Conservation (phyloP, 1,140 invertebrate species). For the Bilobella aurantiaca region DNA sequence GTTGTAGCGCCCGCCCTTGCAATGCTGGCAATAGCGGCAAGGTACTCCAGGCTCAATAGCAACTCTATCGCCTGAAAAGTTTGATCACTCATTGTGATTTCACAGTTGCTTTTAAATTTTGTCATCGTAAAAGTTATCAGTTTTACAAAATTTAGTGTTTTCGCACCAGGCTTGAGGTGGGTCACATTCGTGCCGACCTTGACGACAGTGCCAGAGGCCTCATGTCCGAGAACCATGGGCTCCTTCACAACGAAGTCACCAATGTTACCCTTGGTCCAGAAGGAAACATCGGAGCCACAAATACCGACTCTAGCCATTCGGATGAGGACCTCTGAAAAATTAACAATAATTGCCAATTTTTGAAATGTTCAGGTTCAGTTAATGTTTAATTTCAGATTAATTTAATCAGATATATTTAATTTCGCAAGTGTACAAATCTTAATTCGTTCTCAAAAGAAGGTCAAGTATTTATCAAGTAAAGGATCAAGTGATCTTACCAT, state of each 20-base stretch:
- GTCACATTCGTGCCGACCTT: constrained; percentile 63
- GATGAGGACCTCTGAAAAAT: constrained; percentile 65
- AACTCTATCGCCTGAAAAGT: constrained; percentile 43
- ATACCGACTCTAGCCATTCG: constrained; percentile 85
- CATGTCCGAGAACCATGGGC: constrained; percentile 85
- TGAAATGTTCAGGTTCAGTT: too few relatives aligned
- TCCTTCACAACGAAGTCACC: constrained; percentile 67
- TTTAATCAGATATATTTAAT: too few relatives aligned
- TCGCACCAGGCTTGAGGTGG: constrained; percentile 54
- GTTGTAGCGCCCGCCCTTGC: constrained; percentile 80
- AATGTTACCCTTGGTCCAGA: constrained; percentile 69
- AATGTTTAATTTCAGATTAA: too few relatives aligned
- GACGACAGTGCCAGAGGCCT: constrained; percentile 64
- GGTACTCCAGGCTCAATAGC: constrained; percentile 61
- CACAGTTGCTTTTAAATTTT: too few relatives aligned
- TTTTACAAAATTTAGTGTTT: too few relatives aligned
- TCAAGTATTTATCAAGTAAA: background rate
- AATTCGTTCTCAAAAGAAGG: constrained; percentile 15
- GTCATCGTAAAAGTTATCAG: too few relatives aligned
- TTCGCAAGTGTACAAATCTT: too few relatives aligned
- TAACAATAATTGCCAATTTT: too few relatives aligned
- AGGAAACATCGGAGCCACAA: constrained; percentile 92
- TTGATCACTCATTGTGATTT: too few relatives aligned
- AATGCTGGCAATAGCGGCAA: constrained; percentile 71
- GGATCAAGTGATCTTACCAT: constrained; percentile 49